phyloP scores from a whole-genome alignment of 1,140 invertebrate genomes.

The Tenebrio molitor region DNA sequence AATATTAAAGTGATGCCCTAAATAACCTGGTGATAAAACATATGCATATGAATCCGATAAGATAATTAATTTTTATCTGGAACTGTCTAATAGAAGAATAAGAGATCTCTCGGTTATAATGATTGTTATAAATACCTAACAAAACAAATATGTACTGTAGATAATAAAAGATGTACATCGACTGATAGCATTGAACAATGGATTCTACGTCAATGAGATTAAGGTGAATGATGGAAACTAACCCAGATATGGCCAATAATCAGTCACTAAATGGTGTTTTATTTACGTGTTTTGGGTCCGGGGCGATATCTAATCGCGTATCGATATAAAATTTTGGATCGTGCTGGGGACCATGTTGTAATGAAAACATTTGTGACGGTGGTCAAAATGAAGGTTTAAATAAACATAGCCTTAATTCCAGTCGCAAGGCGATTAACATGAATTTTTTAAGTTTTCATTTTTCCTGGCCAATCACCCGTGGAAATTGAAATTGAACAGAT shows the following conservation, averaged over 20 bases:
- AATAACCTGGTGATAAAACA: conserved; percentile 44
- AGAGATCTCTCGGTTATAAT: not conserved
- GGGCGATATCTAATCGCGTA: not conserved
- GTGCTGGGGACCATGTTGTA: too few species aligned
- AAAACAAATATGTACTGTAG: conserved; percentile 40
- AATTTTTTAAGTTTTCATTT: not conserved
- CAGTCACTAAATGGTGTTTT: not conserved
- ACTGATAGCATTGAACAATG: conserved; percentile 33
- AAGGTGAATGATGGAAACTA: conserved; percentile 29
- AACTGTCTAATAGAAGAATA: conserved; percentile 27
- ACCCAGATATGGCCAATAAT: conserved; percentile 23
- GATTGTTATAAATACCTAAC: conserved; percentile 11
- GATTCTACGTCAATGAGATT: conserved; percentile 40
- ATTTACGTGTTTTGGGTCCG: not conserved
- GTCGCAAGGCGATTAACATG: too few species aligned
- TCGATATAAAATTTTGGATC: too few species aligned
- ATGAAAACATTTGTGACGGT: too few species aligned
- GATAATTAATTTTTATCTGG: conserved; percentile 38
- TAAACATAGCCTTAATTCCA: not conserved
- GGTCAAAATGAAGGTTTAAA: not conserved
- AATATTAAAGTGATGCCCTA: conserved; percentile 44
- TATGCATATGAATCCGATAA: conserved; percentile 43
- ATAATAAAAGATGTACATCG: conserved; percentile 37
- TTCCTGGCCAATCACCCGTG: not conserved
- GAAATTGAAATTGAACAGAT: not conserved